A percentile compares a stretch with the other conserved stretches of the same genome.
phyloP scores from a whole-genome alignment of 2,888 invertebrate species.

The Sarcophaga subvicina region DNA sequence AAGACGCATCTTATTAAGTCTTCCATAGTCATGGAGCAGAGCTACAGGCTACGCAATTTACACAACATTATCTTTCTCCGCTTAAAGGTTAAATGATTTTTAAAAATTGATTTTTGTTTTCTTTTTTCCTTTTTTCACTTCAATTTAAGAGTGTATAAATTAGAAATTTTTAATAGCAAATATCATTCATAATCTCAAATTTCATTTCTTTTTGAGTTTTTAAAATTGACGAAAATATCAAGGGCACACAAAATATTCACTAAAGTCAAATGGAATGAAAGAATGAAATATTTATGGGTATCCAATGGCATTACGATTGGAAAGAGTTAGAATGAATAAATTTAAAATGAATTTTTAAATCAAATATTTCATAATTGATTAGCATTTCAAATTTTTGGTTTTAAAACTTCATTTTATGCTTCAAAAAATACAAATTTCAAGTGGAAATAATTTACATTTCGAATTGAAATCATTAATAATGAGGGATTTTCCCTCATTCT shows the following conservation, averaged over 20 bases:
- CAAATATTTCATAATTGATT: slow-evolving; percentile 26
- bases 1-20: too few species aligned
- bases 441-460: slow-evolving; percentile 49
- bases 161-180: slow-evolving; percentile 27
- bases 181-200: slow-evolving; percentile 34
- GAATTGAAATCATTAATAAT: slow-evolving; percentile 29
- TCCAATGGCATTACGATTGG: slow-evolving; percentile 3
- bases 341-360: neutral
- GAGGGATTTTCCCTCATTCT: neutral
- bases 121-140: neutral
- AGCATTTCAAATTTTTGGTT: slow-evolving; percentile 23
- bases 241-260: neutral
- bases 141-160: neutral
- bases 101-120: too few species aligned
- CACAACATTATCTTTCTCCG: too few species aligned
- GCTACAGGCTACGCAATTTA: too few species aligned
- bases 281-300: slow-evolving; percentile 18
- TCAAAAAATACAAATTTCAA: neutral
- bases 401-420: neutral
- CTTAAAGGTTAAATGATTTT: too few species aligned
- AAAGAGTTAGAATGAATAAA: slow-evolving; percentile 22
- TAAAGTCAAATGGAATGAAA: neutral
- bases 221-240: slow-evolving; percentile 12
- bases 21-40: too few species aligned
- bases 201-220: slow-evolving; percentile 8